Percentiles rank a stretch among this genome's conserved stretches.
phyloP scores from a whole-genome alignment of 2,113 vertebrate species.

The Polyodon spathula region DNA sequence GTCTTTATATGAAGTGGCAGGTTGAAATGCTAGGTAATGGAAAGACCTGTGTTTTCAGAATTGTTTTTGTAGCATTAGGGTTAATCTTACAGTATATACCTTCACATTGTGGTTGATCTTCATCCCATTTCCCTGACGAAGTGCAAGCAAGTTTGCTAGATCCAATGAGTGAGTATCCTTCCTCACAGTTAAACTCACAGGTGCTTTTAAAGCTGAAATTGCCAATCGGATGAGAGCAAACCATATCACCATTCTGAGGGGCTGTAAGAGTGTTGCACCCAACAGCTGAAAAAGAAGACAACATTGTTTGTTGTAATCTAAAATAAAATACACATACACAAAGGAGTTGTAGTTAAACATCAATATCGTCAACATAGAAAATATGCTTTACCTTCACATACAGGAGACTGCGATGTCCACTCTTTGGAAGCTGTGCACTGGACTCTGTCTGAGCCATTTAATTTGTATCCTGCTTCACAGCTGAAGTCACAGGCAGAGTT shows the following conservation, averaged over 20 bases:
- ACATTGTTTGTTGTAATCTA: too few relatives aligned
- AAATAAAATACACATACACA: too few relatives aligned
- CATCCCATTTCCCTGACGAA: conserved; percentile 40
- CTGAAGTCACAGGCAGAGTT: conserved; percentile 53
- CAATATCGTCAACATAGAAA: too few relatives aligned
- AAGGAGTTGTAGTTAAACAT: too few relatives aligned
- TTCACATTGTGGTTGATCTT: conserved; percentile 36
- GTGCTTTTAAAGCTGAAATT: conserved; percentile 38
- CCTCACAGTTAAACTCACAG: conserved; percentile 44
- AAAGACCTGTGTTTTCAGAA: too few relatives aligned
- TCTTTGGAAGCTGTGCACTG: conserved; percentile 39
- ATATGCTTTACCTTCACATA: conserved; percentile 56
- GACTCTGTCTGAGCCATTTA: conserved; percentile 32
- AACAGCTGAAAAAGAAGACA: conserved; percentile 31
- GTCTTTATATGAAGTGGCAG: too few relatives aligned
- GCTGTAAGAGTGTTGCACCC: conserved; percentile 30
- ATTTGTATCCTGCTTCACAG: conserved; percentile 57
- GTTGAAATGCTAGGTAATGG: too few relatives aligned
- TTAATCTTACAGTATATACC: conserved; percentile 27
- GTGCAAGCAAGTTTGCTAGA: conserved; percentile 34
- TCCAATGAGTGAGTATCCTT: conserved; percentile 32
- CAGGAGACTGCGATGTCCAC: conserved; percentile 57
- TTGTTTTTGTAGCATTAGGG: too few relatives aligned
- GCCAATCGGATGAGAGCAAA: conserved; percentile 29
- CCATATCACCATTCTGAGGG: conserved; percentile 25